Conservation (phyloP, 30 jellyfish, hydroid and myxozoan genomes). For the Aurelia sp. region DNA sequence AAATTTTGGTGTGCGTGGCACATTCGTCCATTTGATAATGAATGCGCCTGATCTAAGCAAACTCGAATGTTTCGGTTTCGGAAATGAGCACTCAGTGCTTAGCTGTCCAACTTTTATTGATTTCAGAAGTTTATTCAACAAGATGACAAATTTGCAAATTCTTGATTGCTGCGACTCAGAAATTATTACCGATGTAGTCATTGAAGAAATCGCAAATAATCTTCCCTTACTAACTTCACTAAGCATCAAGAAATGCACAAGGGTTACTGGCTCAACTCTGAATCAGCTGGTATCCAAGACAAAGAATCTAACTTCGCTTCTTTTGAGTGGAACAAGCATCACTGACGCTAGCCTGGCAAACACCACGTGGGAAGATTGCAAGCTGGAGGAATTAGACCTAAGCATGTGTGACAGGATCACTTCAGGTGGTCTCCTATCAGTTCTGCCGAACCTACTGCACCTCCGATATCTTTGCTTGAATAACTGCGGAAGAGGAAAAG, state of each 20-base stretch:
- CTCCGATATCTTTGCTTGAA: slow-evolving; percentile 39
- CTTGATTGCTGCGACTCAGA: slow-evolving; percentile 64
- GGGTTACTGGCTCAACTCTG: slow-evolving; percentile 47
- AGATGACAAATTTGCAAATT: slow-evolving; percentile 37
- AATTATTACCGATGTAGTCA: slow-evolving; percentile 11
- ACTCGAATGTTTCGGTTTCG: slow-evolving; percentile 71
- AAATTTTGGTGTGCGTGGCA: slow-evolving; percentile 53
- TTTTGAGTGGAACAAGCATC: slow-evolving; percentile 54
- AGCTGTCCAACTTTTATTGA: slow-evolving; percentile 52
- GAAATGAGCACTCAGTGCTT: slow-evolving; percentile 29
- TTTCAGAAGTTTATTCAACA: slow-evolving; percentile 29
- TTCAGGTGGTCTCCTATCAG: slow-evolving; percentile 14
- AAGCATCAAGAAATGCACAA: slow-evolving; percentile 22
- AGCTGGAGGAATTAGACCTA: slow-evolving; percentile 56
- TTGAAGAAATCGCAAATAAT: slow-evolving; percentile 24
- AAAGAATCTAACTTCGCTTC: slow-evolving; percentile 12
- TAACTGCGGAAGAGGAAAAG: slow-evolving; percentile 67
- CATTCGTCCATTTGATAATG: slow-evolving; percentile 46
- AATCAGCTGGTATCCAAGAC: background rate
- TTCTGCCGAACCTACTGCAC: slow-evolving; percentile 19
- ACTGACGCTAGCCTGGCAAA: slow-evolving; percentile 29
- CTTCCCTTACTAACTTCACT: slow-evolving; percentile 26
- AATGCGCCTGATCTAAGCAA: slow-evolving; percentile 39
- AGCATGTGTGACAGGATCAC: slow-evolving; percentile 50
- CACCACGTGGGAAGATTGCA: slow-evolving; percentile 32